These are phyloP conservation scores for Epinotia bilunana DNA, from an alignment of 2,888 invertebrate species.

Conservation along the genomic window DNA sequence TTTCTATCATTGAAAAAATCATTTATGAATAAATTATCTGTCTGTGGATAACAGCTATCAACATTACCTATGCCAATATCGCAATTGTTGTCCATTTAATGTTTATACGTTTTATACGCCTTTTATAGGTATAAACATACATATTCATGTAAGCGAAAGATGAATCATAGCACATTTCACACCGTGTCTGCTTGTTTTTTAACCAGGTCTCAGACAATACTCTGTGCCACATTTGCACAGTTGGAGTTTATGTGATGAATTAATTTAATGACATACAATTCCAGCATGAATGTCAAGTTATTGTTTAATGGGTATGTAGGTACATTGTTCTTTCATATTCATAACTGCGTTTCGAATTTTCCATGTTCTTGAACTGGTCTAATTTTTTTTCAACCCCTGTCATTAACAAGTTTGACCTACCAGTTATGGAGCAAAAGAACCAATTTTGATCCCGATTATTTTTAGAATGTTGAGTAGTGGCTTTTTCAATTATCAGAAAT, in stretches of 20 bases:
- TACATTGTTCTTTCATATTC: conserved; percentile 10
- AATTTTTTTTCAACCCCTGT: conserved; percentile 1
- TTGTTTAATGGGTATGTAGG: conserved; percentile 19
- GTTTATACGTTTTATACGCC: conserved; percentile 16
- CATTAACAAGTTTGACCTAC: not conserved
- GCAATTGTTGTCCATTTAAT: conserved; percentile 22
- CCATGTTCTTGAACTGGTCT: not conserved
- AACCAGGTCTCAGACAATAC: conserved; percentile 40
- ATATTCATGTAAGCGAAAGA: not conserved
- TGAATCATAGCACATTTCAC: conserved; percentile 35
- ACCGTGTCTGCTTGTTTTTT: conserved; percentile 23
- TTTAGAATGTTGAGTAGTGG: too few relatives aligned
- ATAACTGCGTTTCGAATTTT: conserved; percentile 25
- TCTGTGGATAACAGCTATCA: conserved; percentile 27
- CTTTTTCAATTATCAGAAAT: too few relatives aligned
- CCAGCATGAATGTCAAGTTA: conserved; percentile 47
- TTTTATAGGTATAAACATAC: conserved; percentile 11
- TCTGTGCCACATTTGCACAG: conserved; percentile 46
- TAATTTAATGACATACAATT: conserved; percentile 48
- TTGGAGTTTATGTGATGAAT: conserved; percentile 45
- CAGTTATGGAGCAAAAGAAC: too few relatives aligned
- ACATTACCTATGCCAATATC: conserved; percentile 32
- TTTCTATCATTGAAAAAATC: not conserved
- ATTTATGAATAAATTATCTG: conserved; percentile 28
- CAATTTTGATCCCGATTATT: too few relatives aligned